Base-by-base conservation (phyloP, 2,113 vertebrate species). In the Sebastes fasciatus region DNA sequence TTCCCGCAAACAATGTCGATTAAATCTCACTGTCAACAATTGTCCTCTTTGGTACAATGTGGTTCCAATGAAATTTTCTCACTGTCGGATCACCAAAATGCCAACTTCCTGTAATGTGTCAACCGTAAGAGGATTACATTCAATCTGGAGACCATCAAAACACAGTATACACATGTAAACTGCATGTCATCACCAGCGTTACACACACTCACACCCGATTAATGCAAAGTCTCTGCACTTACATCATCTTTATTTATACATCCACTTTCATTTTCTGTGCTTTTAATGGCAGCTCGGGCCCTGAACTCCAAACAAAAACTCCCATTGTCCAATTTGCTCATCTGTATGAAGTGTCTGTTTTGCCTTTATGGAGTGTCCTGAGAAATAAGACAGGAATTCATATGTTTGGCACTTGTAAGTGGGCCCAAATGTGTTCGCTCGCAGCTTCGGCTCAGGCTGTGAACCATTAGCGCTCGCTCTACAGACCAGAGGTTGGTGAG, bases 371-470 rank as follows among this genome's bases (percentile, higher is more conserved):
- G 10, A 77, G 51, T 66, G 74, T 79, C 63, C 67, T 0, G 5
- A 70, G 62, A 86, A 77, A 86, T 49, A 81, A 72, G 12, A 21
- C 86, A 74, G 82, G 49, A 57, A 72, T 84, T 85, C 67, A 42
- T 60, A 69, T 73, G 64, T 89, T 87, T 77, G 57, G 87, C 78
- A 70, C 58, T 48, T 43, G 70, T 88, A 90, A 92, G 76, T 90
- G 86, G 84, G 42, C 87, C 90, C 89, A 92, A 93, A 91, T 92
- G 87, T 91, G 70, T 65, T 77, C 58, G 48, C 63, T 71, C 77
- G 6, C 79, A 81, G 60, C 57, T 34, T 76, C 63, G 0, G 54
- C 73, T 62, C 65, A 77, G 82, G 61, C 90, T 94, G 89, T 23
- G 75, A 94, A 88, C 80, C 86, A 91, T 93, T 91, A 93, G 65